phyloP scores from a whole-genome alignment of 2,797 vertebrate species.

The Catharus ustulatus region DNA sequence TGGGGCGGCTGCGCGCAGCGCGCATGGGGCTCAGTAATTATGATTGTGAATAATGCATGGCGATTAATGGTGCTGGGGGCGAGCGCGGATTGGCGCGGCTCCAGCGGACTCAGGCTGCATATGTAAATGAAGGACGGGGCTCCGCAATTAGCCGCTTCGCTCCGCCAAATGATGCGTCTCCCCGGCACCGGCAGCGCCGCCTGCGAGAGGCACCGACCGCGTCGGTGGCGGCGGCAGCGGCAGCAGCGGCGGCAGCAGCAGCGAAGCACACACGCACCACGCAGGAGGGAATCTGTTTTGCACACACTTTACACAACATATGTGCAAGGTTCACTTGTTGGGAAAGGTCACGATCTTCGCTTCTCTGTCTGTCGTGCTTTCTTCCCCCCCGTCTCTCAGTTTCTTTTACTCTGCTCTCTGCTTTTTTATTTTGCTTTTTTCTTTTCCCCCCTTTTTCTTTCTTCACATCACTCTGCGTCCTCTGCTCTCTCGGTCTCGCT shows the following conservation, averaged over 20 bases:
- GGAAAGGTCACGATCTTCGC: constrained; percentile 75
- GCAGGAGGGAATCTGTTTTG: constrained; percentile 56
- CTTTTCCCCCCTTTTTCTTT: background rate
- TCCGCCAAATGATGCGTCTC: constrained; percentile 84
- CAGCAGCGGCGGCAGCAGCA: constrained; percentile 14
- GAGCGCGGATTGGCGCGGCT: constrained; percentile 93
- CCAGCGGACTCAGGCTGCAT: constrained; percentile 93
- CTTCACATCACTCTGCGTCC: constrained; percentile 10
- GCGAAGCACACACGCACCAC: constrained; percentile 17
- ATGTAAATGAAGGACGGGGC: constrained; percentile 93
- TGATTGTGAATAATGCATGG: constrained; percentile 96
- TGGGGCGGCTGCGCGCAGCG: constrained; percentile 85
- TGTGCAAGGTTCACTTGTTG: constrained; percentile 75
- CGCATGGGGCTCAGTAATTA: constrained; percentile 96
- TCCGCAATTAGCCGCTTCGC: constrained; percentile 91
- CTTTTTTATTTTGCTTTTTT: background rate
- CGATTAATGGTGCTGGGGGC: constrained; percentile 88
- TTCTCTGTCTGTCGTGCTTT: background rate
- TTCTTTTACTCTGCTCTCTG: background rate
- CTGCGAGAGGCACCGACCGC: constrained; percentile 43
- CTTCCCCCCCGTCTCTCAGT: background rate
- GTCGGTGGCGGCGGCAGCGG: constrained; percentile 4
- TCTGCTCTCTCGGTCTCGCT: background rate
- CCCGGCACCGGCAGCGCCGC: constrained; percentile 71
- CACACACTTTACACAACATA: constrained; percentile 80